These are phyloP conservation scores for Pimpla rufipes DNA, from an alignment of 2,888 invertebrate genomes.

Conservation along the genomic window DNA sequence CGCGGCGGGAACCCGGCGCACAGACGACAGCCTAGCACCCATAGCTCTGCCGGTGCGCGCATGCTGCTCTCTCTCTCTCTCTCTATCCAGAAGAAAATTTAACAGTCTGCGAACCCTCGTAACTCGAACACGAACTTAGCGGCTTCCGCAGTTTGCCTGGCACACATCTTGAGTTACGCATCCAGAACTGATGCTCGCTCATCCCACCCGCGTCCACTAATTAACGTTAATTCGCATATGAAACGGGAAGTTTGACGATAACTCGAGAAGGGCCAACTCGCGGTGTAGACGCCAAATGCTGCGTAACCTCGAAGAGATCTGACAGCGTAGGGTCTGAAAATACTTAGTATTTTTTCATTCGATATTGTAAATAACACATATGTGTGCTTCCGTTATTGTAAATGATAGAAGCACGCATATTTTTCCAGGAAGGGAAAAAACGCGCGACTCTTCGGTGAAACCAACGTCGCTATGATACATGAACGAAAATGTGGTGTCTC, in stretches of 20 bases:
- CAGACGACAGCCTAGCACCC: constrained; percentile 35
- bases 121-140: constrained; percentile 69
- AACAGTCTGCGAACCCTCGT: constrained; percentile 67
- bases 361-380: no score
- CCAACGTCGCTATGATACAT: no score
- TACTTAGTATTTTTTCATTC: no score
- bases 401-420: no score
- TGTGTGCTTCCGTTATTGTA: no score
- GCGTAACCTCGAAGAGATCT: constrained; percentile 30
- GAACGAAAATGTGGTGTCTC: not conserved
- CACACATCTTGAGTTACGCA: constrained; percentile 61
- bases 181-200: constrained; percentile 49
- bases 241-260: constrained; percentile 65
- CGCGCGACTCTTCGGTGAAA: no score
- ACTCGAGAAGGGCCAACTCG: constrained; percentile 36
- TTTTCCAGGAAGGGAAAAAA: not conserved
- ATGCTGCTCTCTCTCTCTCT: constrained; percentile 18
- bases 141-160: constrained; percentile 67
- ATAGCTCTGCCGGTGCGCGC: constrained; percentile 2
- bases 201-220: constrained; percentile 60
- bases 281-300: constrained; percentile 45
- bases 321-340: not conserved
- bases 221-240: constrained; percentile 70
- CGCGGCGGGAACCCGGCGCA: constrained; percentile 1
- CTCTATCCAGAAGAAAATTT: constrained; percentile 63